Evolutionary conservation across 2,888 invertebrate genomes (phyloP).

Genomic region (Uloborus plumipes): DNA sequence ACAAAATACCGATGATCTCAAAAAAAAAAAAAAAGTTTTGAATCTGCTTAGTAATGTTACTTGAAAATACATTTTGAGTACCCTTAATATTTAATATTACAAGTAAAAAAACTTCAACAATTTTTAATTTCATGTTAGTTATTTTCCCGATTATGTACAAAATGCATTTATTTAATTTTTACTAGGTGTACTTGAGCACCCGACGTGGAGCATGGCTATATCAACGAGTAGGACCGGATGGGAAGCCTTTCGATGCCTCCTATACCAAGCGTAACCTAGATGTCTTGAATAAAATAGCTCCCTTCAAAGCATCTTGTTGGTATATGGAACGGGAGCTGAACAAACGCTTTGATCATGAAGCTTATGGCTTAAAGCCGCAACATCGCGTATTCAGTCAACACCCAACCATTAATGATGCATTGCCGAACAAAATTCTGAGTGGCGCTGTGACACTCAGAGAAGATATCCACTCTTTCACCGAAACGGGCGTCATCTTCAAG

Average conservation of each 20-base stretch:
- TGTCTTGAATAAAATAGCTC: slow-evolving; percentile 28
- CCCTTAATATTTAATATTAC: background rate
- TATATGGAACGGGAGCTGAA: slow-evolving; percentile 67
- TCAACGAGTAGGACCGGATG: slow-evolving; percentile 71
- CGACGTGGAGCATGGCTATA: slow-evolving; percentile 74
- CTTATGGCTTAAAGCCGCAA: slow-evolving; percentile 71
- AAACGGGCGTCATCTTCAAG: slow-evolving; percentile 69
- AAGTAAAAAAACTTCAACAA: background rate
- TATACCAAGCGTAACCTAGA: slow-evolving; percentile 45
- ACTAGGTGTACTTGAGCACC: slow-evolving; percentile 72
- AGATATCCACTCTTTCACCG: slow-evolving; percentile 69
- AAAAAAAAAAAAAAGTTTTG: no score
- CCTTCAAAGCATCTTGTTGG: slow-evolving; percentile 53
- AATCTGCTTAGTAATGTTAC: no score
- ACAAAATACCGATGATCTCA: no score
- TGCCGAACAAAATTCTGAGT: slow-evolving; percentile 72
- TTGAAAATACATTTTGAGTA: background rate
- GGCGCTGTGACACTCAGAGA: slow-evolving; percentile 70
- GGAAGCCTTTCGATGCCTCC: slow-evolving; percentile 65
- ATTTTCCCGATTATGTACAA: background rate
- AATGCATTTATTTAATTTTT: background rate
- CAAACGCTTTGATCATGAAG: slow-evolving; percentile 70
- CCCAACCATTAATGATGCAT: slow-evolving; percentile 72
- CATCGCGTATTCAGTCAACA: slow-evolving; percentile 69
- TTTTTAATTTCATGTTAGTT: background rate